Evolutionary conservation across 2,113 vertebrate species (phyloP).

Genomic region (Phrynosoma blainvillii): DNA sequence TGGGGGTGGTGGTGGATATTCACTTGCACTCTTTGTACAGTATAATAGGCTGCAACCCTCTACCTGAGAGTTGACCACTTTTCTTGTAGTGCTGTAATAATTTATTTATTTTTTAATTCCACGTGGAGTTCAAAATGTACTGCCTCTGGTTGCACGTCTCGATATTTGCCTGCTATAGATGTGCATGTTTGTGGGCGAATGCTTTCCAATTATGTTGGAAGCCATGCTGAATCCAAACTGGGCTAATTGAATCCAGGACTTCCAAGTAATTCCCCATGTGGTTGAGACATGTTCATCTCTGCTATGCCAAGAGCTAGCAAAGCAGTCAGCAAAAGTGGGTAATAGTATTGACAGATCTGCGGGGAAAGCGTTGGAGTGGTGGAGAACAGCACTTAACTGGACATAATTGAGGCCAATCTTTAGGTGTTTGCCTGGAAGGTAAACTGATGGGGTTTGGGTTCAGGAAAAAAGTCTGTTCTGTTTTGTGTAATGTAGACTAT

Average conservation of each 20-base stretch:
- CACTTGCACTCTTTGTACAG: neutral
- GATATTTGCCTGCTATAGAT: neutral
- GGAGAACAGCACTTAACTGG: neutral
- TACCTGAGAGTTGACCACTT: neutral
- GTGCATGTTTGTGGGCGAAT: neutral
- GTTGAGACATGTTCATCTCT: neutral
- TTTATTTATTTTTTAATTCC: neutral
- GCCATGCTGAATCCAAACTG: neutral
- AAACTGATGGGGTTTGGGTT: neutral
- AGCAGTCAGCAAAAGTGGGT: neutral
- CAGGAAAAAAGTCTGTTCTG: neutral
- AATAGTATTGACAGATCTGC: neutral
- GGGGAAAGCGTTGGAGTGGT: neutral
- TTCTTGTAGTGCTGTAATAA: neutral
- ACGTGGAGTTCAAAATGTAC: neutral
- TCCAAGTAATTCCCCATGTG: neutral
- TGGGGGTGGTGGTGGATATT: too few species aligned
- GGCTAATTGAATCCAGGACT: slow-evolving; percentile 19
- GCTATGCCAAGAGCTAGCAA: neutral
- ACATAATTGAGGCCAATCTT: neutral
- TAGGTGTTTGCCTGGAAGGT: neutral
- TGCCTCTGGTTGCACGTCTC: neutral
- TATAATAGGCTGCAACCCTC: neutral
- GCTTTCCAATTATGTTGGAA: slow-evolving; percentile 5
- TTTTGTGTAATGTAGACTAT: neutral